Evolutionary conservation across 2,113 vertebrate species (phyloP).

Genomic region (Daboia siamensis): DNA sequence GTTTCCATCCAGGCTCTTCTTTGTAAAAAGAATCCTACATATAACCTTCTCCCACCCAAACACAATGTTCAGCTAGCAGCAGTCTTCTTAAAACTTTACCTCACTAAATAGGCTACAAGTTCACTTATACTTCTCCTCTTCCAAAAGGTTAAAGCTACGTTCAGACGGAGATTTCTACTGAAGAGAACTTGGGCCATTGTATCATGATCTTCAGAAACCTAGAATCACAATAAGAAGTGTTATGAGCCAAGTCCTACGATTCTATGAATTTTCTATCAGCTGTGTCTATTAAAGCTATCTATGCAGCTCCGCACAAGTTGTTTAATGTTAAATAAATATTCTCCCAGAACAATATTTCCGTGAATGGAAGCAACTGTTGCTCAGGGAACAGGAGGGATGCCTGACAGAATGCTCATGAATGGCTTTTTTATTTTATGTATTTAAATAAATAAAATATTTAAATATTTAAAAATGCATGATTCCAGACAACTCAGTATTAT

Average conservation of each 20-base stretch:
- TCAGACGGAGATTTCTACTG: constrained; percentile 86
- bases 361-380: background rate
- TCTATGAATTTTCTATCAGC: background rate
- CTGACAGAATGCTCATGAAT: background rate
- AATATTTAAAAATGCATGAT: background rate
- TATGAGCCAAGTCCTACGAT: background rate
- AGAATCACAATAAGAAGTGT: constrained; percentile 7
- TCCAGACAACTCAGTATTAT: background rate
- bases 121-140: constrained; percentile 85
- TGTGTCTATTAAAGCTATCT: background rate
- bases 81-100: constrained; percentile 68
- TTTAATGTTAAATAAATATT: background rate
- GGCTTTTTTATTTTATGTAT: background rate
- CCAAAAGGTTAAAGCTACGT: constrained; percentile 90
- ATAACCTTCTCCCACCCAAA: background rate
- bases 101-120: constrained; percentile 87
- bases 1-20: background rate
- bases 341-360: background rate
- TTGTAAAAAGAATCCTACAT: background rate
- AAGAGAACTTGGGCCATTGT: constrained; percentile 87
- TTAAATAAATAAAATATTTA: no score
- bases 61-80: background rate
- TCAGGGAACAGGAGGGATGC: background rate
- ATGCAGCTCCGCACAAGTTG: background rate
- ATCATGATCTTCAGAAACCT: constrained; percentile 87